Conservation (phyloP, 2,113 vertebrate genomes). For the Barbus barbus region DNA sequence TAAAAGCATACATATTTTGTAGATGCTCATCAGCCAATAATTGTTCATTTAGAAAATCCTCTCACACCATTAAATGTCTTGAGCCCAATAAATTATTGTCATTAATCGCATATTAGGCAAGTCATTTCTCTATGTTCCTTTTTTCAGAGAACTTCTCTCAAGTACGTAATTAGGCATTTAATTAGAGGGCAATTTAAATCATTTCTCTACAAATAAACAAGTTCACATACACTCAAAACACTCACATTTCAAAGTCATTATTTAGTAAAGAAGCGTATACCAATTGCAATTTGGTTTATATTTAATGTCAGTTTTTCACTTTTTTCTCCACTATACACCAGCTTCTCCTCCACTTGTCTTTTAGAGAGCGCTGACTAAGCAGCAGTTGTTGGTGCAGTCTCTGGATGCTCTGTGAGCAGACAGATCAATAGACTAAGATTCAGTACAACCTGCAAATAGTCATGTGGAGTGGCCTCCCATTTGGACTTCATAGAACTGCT, state of each 20-base stretch:
- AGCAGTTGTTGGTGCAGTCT: slow-evolving; percentile 61
- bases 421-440: slow-evolving; percentile 69
- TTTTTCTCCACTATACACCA: slow-evolving; percentile 19
- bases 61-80: slow-evolving; percentile 63
- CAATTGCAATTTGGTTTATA: not conserved
- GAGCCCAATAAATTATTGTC: slow-evolving; percentile 68
- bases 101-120: slow-evolving; percentile 65
- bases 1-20: not conserved
- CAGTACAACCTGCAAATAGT: slow-evolving; percentile 61
- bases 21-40: slow-evolving; percentile 56
- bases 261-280: not conserved
- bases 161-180: slow-evolving; percentile 61
- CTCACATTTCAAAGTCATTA: slow-evolving; percentile 29
- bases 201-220: slow-evolving; percentile 47
- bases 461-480: slow-evolving; percentile 57
- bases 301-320: slow-evolving; percentile 29
- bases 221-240: slow-evolving; percentile 11
- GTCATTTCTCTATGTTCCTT: slow-evolving; percentile 34
- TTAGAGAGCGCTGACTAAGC: slow-evolving; percentile 65
- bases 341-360: slow-evolving; percentile 43
- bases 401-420: slow-evolving; percentile 50
- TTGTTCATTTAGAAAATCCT: slow-evolving; percentile 59
- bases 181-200: slow-evolving; percentile 59
- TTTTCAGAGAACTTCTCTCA: slow-evolving; percentile 56
- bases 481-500: slow-evolving; percentile 47